Conservation (phyloP, 1,140 invertebrate genomes). For the Drosophila lacteicornis region DNA sequence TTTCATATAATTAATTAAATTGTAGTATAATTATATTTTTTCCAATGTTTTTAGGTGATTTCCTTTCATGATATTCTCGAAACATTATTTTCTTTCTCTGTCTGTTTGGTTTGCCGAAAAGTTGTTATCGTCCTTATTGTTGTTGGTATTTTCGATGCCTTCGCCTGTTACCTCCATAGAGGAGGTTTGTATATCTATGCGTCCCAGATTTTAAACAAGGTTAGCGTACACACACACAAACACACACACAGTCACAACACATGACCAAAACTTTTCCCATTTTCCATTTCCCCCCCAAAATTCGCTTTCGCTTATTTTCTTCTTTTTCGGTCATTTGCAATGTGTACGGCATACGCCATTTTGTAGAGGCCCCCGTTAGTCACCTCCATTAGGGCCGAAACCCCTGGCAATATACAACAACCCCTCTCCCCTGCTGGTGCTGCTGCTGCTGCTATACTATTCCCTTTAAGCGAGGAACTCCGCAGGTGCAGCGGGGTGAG, state of each 20-base stretch:
- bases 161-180: constrained; percentile 17
- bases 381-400: constrained; percentile 9
- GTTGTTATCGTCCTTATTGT: constrained; percentile 26
- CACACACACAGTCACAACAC: constrained; percentile 22
- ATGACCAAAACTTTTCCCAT: constrained; percentile 53
- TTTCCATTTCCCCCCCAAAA: constrained; percentile 43
- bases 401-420: constrained; percentile 11
- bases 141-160: constrained; percentile 28
- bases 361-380: constrained; percentile 39
- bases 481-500: background rate
- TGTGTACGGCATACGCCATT: constrained; percentile 67
- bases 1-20: no score
- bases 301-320: constrained; percentile 15
- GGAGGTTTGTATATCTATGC: constrained; percentile 39
- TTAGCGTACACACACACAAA: constrained; percentile 20
- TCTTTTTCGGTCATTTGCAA: constrained; percentile 75
- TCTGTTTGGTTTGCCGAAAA: constrained; percentile 1
- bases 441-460: constrained; percentile 16
- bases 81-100: background rate
- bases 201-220: constrained; percentile 62
- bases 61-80: no score
- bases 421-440: background rate
- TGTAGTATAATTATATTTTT: no score
- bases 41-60: no score
- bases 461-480: constrained; percentile 12